These are phyloP conservation scores for Drosophila anomelani DNA, from an alignment of 2,888 invertebrate genomes.

Conservation along the genomic window DNA sequence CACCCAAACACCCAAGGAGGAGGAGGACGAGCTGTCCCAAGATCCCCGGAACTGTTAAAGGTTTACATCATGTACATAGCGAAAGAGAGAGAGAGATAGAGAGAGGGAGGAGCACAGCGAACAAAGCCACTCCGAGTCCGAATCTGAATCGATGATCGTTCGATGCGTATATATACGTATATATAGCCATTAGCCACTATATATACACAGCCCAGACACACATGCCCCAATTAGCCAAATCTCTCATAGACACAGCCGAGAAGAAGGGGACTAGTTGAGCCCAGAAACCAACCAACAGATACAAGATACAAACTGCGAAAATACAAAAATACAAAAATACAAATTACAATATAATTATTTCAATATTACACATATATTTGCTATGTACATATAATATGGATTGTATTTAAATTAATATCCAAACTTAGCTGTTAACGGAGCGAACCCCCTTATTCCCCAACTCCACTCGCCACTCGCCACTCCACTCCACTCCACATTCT, in stretches of 20 bases:
- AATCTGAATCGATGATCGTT: conserved; percentile 25
- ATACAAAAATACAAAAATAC: conserved; percentile 7
- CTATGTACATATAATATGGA: conserved; percentile 41
- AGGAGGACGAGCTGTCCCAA: conserved; percentile 27
- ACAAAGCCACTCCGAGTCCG: conserved; percentile 33
- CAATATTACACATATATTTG: conserved; percentile 25
- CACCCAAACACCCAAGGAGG: conserved; percentile 20
- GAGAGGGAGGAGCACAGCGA: conserved; percentile 20
- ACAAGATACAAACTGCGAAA: conserved; percentile 11
- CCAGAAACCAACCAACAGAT: conserved; percentile 10
- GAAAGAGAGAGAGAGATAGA: neutral
- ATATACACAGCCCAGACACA: conserved; percentile 24
- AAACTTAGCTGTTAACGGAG: conserved; percentile 37
- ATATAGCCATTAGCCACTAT: conserved; percentile 5
- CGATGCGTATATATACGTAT: conserved; percentile 12
- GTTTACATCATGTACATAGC: conserved; percentile 16
- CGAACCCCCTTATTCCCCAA: conserved; percentile 15
- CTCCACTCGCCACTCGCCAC: conserved; percentile 1
- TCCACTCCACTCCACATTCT: conserved; percentile 30
- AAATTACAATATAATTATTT: conserved; percentile 14
- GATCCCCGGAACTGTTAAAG: conserved; percentile 21
- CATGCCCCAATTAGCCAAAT: conserved; percentile 42
- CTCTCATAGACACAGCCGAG: conserved; percentile 21
- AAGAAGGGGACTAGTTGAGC: neutral
- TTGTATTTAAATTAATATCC: conserved; percentile 40